Evolutionary conservation across 2,888 invertebrate genomes (phyloP), one percentile per base, ranked within the genome.

Genomic region (Lissocephala sabroskyi): DNA sequence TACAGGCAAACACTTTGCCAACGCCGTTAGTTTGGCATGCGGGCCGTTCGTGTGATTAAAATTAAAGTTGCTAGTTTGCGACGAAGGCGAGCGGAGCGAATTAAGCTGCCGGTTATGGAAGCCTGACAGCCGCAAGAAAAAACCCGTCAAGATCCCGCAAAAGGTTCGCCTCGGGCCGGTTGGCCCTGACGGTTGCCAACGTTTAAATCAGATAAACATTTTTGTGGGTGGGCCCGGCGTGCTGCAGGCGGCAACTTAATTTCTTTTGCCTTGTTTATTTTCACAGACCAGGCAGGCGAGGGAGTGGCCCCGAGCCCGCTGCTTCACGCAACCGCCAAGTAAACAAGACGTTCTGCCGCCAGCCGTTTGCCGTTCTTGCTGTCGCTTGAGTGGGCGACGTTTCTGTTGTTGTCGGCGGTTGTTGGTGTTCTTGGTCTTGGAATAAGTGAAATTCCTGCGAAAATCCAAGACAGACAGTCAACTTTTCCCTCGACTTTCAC

Each of bases 181-280:
- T 26, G 41, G 41, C 41, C 29, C 52, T 59, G 54, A 48, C 45
- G 61, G 56, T 54, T 59, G 71, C 48, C 54, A 67, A 56, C 68
- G 67, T 65, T 71, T 71, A 71, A 71, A 71, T 71, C 70, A 61
- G 75, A 71, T 75, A 75, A 71, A 65, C 54, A 63, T 30, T 47
- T 62, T 61, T 56, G 17, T 29, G 18, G n/a, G 44, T 51, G 54
- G 37, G 67, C 49, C 47, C 59, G 54, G 70, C 67, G 70, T 65
- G 65, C 70, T 71, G 65, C 61, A 71, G 70, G 75, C 75, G 63
- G 73, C 65, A 75, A 75, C 70, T 75, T 75, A 71, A 75, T 71
- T 71, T 71, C 65, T 55, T 52, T 66, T 56, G 19, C 45, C 41
- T 40, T 46, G 37, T 41, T 44, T 47, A 23, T 49, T 51, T 41